Evolutionary conservation across 2,797 vertebrate genomes (phyloP).

Genomic region (Semaprochilodus insignis): DNA sequence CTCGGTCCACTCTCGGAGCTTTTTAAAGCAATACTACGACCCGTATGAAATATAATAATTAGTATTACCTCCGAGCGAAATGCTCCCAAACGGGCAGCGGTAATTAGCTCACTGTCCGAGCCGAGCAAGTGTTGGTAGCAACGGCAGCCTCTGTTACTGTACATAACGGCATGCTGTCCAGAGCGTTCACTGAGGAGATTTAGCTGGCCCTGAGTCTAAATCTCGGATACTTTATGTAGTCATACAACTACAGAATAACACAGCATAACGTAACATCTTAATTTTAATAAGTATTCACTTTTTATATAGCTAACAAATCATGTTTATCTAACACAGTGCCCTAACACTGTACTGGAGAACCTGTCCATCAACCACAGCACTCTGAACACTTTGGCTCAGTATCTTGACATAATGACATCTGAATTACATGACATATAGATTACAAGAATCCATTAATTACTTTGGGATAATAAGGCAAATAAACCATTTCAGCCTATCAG

Average conservation of each 20-base stretch:
- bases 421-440: too few relatives aligned
- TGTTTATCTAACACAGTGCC: not conserved
- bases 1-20: not conserved
- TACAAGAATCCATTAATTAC: too few relatives aligned
- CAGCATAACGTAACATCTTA: not conserved
- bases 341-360: too few relatives aligned
- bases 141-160: conserved; percentile 4
- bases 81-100: not conserved
- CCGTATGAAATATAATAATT: not conserved
- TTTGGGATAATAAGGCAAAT: too few relatives aligned
- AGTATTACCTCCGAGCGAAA: not conserved
- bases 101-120: not conserved
- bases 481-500: too few relatives aligned
- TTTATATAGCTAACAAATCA: not conserved
- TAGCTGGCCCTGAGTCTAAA: not conserved
- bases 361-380: too few relatives aligned
- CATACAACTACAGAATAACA: not conserved
- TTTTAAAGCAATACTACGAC: not conserved
- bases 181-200: not conserved
- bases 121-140: conserved; percentile 37
- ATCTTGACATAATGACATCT: too few relatives aligned
- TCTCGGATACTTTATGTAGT: not conserved
- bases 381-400: too few relatives aligned
- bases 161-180: not conserved
- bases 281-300: not conserved